These are phyloP conservation scores for Helarctos malayanus DNA, from an alignment of 2,797 vertebrate species.

Conservation along the genomic window DNA sequence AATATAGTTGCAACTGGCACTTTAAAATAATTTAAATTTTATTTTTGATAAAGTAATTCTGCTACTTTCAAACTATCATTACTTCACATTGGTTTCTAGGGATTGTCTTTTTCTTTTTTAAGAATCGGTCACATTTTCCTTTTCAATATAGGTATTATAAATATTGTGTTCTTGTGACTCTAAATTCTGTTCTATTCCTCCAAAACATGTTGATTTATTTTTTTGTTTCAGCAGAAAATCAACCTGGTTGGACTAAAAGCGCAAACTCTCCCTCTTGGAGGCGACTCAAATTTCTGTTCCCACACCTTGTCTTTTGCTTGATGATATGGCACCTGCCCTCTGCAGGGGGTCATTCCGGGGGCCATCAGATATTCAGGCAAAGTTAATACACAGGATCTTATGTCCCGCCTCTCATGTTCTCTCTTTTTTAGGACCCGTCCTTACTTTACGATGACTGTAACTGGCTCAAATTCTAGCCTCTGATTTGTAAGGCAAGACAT, in stretches of 20 bases:
- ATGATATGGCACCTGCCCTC: not conserved
- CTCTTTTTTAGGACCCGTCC: not conserved
- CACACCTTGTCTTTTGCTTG: not conserved
- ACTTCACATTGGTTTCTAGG: not conserved
- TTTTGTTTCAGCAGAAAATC: conserved; percentile 1
- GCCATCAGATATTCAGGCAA: not conserved
- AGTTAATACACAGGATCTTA: not conserved
- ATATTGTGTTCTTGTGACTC: not conserved
- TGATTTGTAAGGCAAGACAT: not conserved
- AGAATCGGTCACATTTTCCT: not conserved
- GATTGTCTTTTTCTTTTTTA: not conserved
- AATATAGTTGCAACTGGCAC: not conserved
- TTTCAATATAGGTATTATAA: not conserved
- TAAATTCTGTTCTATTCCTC: conserved; percentile 13
- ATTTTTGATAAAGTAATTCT: not conserved
- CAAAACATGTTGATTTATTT: not conserved
- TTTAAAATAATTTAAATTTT: not conserved
- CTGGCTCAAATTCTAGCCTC: not conserved
- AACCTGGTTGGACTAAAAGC: not conserved
- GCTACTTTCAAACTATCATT: not conserved
- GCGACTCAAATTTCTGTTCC: not conserved
- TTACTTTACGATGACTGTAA: not conserved
- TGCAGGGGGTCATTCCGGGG: not conserved
- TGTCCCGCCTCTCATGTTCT: not conserved
- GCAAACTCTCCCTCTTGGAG: not conserved